These are phyloP conservation scores for Petrocephalus sullivani DNA, from an alignment of 2,797 vertebrate species.

Conservation along the genomic window DNA sequence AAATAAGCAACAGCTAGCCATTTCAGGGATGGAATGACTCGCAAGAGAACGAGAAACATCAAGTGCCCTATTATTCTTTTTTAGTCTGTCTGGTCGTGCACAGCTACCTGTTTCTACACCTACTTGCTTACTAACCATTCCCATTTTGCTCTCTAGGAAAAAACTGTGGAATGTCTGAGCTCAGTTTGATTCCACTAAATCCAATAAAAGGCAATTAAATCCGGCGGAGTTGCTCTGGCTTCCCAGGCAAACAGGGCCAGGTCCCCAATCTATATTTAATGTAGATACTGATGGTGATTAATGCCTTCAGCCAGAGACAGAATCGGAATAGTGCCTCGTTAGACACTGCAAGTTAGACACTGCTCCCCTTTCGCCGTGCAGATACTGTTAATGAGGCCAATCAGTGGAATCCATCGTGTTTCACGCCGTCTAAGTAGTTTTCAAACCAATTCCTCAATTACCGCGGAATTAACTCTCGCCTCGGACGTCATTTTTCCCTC, in stretches of 20 bases:
- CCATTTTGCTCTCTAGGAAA: constrained; percentile 17
- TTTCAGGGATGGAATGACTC: not conserved
- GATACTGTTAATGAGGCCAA: constrained; percentile 45
- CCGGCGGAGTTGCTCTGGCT: constrained; percentile 4
- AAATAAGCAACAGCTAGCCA: not conserved
- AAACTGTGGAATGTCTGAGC: constrained; percentile 24
- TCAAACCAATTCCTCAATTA: constrained; percentile 23
- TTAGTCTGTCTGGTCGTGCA: not conserved
- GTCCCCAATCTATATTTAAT: constrained; percentile 26
- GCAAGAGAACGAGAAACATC: not conserved
- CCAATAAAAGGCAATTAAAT: constrained; percentile 29
- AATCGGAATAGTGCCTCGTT: not conserved
- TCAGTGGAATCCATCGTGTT: constrained; percentile 36
- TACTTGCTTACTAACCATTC: not conserved
- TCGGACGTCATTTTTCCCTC: constrained; percentile 13
- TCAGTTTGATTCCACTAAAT: constrained; percentile 31
- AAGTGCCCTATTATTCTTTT: not conserved
- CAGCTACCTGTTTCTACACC: not conserved
- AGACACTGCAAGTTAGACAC: not conserved
- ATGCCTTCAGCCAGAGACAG: constrained; percentile 20
- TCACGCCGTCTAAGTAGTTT: constrained; percentile 2
- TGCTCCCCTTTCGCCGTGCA: not conserved
- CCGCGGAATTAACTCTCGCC: not conserved
- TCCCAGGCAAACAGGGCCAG: constrained; percentile 9
- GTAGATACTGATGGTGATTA: constrained; percentile 28